Conservation (phyloP, 1,140 invertebrate species). For the Penaeus chinensis region DNA sequence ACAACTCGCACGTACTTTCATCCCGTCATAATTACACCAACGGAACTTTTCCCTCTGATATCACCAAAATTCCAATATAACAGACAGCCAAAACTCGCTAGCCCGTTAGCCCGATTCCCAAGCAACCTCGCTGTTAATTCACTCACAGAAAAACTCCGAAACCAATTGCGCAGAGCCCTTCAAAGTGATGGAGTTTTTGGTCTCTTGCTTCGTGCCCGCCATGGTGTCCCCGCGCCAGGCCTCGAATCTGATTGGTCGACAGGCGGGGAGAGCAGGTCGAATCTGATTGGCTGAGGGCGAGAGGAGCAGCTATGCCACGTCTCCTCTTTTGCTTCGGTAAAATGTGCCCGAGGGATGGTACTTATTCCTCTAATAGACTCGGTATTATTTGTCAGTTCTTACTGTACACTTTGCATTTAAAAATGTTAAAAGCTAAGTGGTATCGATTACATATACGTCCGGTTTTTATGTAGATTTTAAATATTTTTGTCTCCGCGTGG, state of each 20-base stretch:
- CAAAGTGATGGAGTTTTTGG: constrained; percentile 70
- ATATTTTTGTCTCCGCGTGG: too few relatives aligned
- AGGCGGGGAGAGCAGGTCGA: too few relatives aligned
- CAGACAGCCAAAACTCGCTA: neutral
- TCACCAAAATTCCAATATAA: neutral
- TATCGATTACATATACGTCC: too few relatives aligned
- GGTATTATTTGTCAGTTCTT: too few relatives aligned
- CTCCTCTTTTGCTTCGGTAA: too few relatives aligned
- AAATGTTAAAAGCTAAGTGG: too few relatives aligned
- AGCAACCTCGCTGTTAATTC: neutral
- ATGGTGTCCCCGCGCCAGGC: constrained; percentile 25
- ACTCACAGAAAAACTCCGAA: constrained; percentile 74
- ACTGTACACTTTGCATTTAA: neutral
- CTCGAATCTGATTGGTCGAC: constrained; percentile 31
- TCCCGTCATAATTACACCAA: neutral
- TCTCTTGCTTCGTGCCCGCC: constrained; percentile 54
- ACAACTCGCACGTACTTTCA: too few relatives aligned
- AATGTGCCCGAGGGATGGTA: too few relatives aligned
- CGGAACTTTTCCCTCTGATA: too few relatives aligned
- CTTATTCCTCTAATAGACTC: neutral
- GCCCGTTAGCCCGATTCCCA: neutral
- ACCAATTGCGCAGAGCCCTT: constrained; percentile 74
- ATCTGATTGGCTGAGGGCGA: neutral
- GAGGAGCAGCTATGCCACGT: too few relatives aligned
- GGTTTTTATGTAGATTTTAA: too few relatives aligned